Conservation (phyloP, 2,888 invertebrate genomes). For the Plemyria rubiginata region DNA sequence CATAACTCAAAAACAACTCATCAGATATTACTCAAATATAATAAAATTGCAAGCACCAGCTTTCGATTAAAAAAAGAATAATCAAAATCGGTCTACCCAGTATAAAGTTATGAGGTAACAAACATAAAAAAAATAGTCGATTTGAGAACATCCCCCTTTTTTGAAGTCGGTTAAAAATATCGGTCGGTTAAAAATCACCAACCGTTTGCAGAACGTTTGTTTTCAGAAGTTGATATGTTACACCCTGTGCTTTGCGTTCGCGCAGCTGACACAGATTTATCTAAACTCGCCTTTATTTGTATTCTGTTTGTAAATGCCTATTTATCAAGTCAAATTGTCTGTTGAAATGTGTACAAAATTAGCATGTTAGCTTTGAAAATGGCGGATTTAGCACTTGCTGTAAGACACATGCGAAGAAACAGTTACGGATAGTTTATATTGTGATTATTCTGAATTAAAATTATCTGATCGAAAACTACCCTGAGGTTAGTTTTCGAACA, state of each 20-base stretch:
- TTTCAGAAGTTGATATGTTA: not conserved
- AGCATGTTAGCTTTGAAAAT: conserved; percentile 39
- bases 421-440: not conserved
- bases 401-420: conserved; percentile 8
- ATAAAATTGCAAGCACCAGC: too few relatives aligned
- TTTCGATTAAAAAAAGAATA: too few relatives aligned
- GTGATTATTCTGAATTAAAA: not conserved
- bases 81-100: too few relatives aligned
- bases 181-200: too few relatives aligned
- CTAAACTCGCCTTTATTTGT: conserved; percentile 42
- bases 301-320: conserved; percentile 45
- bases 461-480: too few relatives aligned
- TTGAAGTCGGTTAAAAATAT: too few relatives aligned
- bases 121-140: too few relatives aligned
- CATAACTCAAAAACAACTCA: too few relatives aligned
- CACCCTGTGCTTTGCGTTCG: conserved; percentile 34
- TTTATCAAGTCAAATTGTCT: conserved; percentile 53
- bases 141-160: too few relatives aligned
- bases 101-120: too few relatives aligned
- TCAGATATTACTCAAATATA: too few relatives aligned
- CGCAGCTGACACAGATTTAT: conserved; percentile 55
- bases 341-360: conserved; percentile 43
- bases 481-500: too few relatives aligned
- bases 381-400: conserved; percentile 29
- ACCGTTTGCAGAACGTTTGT: not conserved